These are phyloP conservation scores for Nymphicus hollandicus DNA, from an alignment of 2,113 vertebrate genomes.

Conservation along the genomic window DNA sequence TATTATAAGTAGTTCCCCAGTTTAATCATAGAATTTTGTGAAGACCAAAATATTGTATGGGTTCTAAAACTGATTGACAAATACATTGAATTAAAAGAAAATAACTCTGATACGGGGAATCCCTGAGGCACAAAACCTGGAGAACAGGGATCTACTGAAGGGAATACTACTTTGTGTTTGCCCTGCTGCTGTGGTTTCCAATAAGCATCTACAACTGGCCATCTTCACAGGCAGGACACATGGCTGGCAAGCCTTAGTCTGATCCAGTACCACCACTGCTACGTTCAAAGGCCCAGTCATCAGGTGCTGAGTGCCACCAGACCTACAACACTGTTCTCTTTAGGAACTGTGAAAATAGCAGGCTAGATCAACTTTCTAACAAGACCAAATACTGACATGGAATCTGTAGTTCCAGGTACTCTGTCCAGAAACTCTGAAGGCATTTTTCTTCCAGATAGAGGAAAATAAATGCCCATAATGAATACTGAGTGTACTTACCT, in stretches of 20 bases:
- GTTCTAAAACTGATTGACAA: not conserved
- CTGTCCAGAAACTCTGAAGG: not conserved
- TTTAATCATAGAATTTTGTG: not conserved
- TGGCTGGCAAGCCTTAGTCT: not conserved
- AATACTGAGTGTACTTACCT: not conserved
- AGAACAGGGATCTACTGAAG: not conserved
- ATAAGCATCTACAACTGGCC: accelerated
- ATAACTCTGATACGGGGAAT: not conserved
- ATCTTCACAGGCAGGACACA: not conserved
- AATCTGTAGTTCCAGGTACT: not conserved
- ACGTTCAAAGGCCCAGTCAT: not conserved
- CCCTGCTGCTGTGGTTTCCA: not conserved
- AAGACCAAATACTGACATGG: not conserved
- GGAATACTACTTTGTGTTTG: not conserved
- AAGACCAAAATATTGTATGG: not conserved
- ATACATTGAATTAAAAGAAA: not conserved
- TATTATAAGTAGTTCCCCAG: not conserved
- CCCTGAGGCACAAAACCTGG: not conserved
- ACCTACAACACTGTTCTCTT: not conserved
- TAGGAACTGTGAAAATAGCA: not conserved
- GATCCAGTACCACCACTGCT: not conserved
- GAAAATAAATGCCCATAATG: not conserved
- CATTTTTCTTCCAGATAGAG: not conserved
- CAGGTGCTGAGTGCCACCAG: not conserved
- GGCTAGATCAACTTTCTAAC: not conserved